A percentile compares a stretch with the other conserved stretches of the same genome.
phyloP scores from a whole-genome alignment of 2,888 invertebrate genomes.

The Abscondita cerata region DNA sequence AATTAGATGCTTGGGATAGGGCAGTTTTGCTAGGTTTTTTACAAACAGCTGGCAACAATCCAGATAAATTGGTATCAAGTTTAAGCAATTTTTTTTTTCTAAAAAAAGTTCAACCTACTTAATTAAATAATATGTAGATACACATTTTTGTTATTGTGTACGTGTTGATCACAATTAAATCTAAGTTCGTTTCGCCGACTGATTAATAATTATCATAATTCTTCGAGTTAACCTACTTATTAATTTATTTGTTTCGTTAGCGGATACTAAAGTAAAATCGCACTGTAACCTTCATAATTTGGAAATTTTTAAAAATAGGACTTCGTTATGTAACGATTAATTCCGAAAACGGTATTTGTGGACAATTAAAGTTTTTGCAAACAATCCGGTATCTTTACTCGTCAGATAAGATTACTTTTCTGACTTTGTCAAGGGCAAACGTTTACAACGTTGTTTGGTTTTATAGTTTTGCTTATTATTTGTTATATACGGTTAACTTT shows the following conservation, averaged over 20 bases:
- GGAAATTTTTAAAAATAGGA: conserved; percentile 27
- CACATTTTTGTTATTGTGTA: background rate
- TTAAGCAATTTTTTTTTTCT: conserved; percentile 2
- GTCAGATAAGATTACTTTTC: conserved; percentile 1
- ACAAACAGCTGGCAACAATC: conserved; percentile 8
- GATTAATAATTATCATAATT: conserved; percentile 22
- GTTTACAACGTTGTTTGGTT: too few relatives aligned
- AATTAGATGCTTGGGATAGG: conserved; percentile 3
- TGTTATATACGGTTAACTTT: too few relatives aligned
- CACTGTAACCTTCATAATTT: conserved; percentile 36
- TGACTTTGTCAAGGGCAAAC: conserved; percentile 3
- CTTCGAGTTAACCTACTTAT: conserved; percentile 26
- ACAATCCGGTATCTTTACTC: background rate
- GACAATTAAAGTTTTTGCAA: background rate
- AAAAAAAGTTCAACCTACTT: background rate
- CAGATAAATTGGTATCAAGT: conserved; percentile 11
- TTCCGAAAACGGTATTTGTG: background rate
- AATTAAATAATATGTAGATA: conserved; percentile 1
- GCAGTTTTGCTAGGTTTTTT: conserved; percentile 18
- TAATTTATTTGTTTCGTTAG: conserved; percentile 9
- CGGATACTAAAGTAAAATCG: conserved; percentile 23
- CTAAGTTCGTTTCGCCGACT: background rate
- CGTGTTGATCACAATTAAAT: too few relatives aligned
- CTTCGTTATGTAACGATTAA: too few relatives aligned
- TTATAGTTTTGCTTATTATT: too few relatives aligned